Conservation (phyloP, 1,140 invertebrate species). For the Tetranychus urticae region DNA sequence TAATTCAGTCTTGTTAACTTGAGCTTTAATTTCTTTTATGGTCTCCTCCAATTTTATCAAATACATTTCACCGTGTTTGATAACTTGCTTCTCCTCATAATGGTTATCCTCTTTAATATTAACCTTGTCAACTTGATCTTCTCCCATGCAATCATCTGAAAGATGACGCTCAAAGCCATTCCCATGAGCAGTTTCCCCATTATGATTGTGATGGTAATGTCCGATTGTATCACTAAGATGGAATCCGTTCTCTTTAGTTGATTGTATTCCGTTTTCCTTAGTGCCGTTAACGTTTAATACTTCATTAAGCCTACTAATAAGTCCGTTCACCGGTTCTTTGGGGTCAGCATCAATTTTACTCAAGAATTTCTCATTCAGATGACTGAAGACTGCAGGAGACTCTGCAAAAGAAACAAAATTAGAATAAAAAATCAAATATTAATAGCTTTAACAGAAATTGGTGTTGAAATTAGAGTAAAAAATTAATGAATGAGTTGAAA, state of each 20-base stretch:
- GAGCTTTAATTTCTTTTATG: not conserved
- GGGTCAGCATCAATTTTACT: not conserved
- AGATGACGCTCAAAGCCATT: too few relatives aligned
- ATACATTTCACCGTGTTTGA: not conserved
- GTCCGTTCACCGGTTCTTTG: not conserved
- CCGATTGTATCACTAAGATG: too few relatives aligned
- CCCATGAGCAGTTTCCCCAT: too few relatives aligned
- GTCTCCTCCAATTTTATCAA: not conserved
- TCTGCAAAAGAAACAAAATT: not conserved
- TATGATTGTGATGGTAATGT: too few relatives aligned
- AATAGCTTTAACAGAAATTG: too few relatives aligned
- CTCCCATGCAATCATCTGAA: too few relatives aligned
- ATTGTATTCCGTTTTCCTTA: not conserved
- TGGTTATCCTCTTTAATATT: not conserved
- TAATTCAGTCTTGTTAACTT: conserved; percentile 18
- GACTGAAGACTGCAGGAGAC: not conserved
- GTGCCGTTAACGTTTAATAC: too few relatives aligned
- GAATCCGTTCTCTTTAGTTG: not conserved
- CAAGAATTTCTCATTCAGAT: not conserved
- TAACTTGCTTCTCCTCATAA: not conserved
- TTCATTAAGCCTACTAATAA: too few relatives aligned
- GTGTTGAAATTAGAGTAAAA: too few relatives aligned
- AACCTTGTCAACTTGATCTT: not conserved
- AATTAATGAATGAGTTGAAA: not conserved
- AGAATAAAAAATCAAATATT: not conserved